phyloP scores from a whole-genome alignment of 2,113 vertebrate species.

The Acrocephalus kingi region DNA sequence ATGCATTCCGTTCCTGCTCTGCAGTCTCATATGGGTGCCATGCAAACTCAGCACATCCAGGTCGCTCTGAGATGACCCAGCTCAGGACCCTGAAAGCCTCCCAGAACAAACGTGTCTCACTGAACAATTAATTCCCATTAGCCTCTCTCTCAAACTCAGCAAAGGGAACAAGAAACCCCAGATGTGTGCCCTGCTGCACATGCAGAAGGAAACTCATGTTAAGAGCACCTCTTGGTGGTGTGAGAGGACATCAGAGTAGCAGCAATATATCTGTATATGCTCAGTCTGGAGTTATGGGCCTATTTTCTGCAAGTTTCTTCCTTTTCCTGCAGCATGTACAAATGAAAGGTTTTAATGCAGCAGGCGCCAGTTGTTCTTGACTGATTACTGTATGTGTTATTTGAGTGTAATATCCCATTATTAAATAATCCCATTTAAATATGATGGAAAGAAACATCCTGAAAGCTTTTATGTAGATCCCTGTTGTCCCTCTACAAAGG shows the following conservation, averaged over 20 bases:
- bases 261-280: background rate
- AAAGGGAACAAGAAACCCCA: background rate
- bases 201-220: background rate
- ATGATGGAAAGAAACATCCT: background rate
- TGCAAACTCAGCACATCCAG: background rate
- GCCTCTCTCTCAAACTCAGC: background rate
- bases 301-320: background rate
- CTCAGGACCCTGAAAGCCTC: background rate
- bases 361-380: background rate
- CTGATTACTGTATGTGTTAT: background rate
- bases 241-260: background rate
- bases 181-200: background rate
- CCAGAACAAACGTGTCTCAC: background rate
- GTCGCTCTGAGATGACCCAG: background rate
- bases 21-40: background rate
- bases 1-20: background rate
- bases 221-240: conserved; percentile 56
- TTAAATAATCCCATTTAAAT: background rate
- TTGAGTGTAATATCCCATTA: background rate
- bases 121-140: background rate
- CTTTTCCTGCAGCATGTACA: background rate
- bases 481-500: background rate
- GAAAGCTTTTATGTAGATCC: background rate
- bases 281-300: background rate
- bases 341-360: background rate